Conservation (phyloP, 2,888 invertebrate species). For the Eristalis pertinax region DNA sequence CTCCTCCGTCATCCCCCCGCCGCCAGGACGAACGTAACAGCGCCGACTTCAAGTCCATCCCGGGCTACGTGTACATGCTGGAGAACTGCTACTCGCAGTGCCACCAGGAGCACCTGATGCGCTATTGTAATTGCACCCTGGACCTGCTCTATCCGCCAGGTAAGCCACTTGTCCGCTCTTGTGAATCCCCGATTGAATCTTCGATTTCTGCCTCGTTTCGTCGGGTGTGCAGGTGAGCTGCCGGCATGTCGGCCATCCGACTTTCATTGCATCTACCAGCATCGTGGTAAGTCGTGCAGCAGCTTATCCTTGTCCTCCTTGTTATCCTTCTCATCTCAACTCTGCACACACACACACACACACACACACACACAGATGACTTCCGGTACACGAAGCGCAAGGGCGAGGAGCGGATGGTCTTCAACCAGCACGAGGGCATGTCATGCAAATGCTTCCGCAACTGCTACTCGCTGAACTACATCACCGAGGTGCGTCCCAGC, state of each 20-base stretch:
- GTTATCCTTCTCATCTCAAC: not conserved
- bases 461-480: slow-evolving; percentile 79
- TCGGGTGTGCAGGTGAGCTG: slow-evolving; percentile 44
- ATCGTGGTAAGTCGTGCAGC: slow-evolving; percentile 76
- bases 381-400: slow-evolving; percentile 76
- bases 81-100: slow-evolving; percentile 80
- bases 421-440: slow-evolving; percentile 77
- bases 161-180: slow-evolving; percentile 66
- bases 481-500: slow-evolving; percentile 77
- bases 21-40: slow-evolving; percentile 77
- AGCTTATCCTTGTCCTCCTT: slow-evolving; percentile 3
- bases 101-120: slow-evolving; percentile 79
- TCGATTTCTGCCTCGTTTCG: not conserved
- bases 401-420: slow-evolving; percentile 76
- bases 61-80: slow-evolving; percentile 78
- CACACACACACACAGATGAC: slow-evolving; percentile 75
- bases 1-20: slow-evolving; percentile 12
- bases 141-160: slow-evolving; percentile 80
- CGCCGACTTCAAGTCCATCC: slow-evolving; percentile 76
- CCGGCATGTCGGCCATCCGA: slow-evolving; percentile 76
- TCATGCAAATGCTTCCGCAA: slow-evolving; percentile 80
- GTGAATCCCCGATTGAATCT: slow-evolving; percentile 18
- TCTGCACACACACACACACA: too few relatives aligned
- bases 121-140: slow-evolving; percentile 80
- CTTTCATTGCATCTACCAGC: slow-evolving; percentile 77